phyloP scores from a whole-genome alignment of 2,888 invertebrate species.

The Drosophila rubida region DNA sequence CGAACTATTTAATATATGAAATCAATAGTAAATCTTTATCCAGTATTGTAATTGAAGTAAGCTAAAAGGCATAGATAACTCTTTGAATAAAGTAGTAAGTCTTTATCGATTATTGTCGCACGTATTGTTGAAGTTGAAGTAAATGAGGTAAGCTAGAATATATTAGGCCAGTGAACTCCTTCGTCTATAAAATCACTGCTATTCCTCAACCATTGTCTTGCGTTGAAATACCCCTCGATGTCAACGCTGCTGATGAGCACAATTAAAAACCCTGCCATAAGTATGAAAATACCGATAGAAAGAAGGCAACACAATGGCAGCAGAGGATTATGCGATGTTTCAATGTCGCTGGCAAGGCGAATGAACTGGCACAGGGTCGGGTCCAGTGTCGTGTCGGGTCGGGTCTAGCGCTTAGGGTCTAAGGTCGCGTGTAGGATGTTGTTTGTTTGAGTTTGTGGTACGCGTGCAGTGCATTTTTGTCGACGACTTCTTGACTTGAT shows the following conservation, averaged over 20 bases:
- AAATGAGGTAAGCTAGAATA: too few species aligned
- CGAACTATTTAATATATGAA: too few species aligned
- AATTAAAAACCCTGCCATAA: neutral
- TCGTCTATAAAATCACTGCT: too few species aligned
- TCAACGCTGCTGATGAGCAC: neutral
- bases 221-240: neutral
- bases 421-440: conserved; percentile 35
- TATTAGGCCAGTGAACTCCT: too few species aligned
- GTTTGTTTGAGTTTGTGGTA: conserved; percentile 31
- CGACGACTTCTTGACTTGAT: neutral
- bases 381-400: neutral
- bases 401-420: neutral
- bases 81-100: too few species aligned
- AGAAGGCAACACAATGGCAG: conserved; percentile 7
- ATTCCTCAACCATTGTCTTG: too few species aligned
- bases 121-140: too few species aligned
- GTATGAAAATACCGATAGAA: conserved; percentile 2
- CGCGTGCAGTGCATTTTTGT: conserved; percentile 36
- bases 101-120: too few species aligned
- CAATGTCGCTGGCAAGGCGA: conserved; percentile 42
- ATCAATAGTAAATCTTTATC: too few species aligned
- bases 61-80: too few species aligned
- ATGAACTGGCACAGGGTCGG: conserved; percentile 29
- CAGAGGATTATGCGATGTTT: conserved; percentile 35
- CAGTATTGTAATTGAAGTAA: too few species aligned